Evolutionary conservation across 2,888 invertebrate species (phyloP).

Genomic region (Tipula confusa): DNA sequence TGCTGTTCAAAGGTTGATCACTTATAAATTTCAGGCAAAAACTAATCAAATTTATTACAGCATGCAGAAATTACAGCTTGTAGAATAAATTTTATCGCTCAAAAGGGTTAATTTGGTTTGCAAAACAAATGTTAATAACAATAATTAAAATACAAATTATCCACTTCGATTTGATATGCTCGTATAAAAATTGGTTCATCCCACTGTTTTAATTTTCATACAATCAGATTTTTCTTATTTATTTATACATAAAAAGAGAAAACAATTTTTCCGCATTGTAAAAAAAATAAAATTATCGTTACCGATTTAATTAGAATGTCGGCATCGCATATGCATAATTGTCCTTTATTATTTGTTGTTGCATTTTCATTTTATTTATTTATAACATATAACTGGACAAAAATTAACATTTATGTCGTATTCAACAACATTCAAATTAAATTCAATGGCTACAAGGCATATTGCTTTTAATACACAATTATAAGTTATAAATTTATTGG

Average conservation of each 20-base stretch:
- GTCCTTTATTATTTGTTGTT: background rate
- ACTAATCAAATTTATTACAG: no score
- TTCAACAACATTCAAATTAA: background rate
- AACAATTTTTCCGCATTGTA: background rate
- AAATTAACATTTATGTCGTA: background rate
- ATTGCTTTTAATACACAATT: background rate
- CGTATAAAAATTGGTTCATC: background rate
- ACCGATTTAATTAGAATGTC: background rate
- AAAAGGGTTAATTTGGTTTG: no score
- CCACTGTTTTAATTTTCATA: background rate
- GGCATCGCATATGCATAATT: constrained; percentile 9
- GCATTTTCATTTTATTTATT: background rate
- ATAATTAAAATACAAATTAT: background rate
- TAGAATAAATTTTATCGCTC: no score
- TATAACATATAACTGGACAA: background rate
- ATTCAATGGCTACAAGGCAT: background rate
- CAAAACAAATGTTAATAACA: background rate
- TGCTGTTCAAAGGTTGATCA: no score
- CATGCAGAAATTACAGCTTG: no score
- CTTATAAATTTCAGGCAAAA: no score
- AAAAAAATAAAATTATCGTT: background rate
- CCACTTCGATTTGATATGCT: background rate
- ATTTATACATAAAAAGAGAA: background rate
- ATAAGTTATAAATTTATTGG: background rate
- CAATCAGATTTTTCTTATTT: background rate